Evolutionary conservation across 2,113 vertebrate genomes (phyloP), one percentile per base, ranked within the genome.

Genomic region (Elephas maximus): DNA sequence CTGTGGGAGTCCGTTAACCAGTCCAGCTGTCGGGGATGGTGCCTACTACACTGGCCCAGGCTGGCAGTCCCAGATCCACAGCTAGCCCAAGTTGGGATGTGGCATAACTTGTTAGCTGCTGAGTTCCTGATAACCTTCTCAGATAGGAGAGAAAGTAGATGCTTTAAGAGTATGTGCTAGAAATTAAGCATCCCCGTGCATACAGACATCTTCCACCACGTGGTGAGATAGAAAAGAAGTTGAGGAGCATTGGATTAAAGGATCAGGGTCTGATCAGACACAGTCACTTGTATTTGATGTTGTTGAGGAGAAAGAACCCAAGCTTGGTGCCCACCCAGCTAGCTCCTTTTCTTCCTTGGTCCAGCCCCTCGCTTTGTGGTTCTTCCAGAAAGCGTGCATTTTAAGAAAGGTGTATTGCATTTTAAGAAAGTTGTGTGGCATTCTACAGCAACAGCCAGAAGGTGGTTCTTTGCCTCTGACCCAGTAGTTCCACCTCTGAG

Each of bases 361-460:
- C 57, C 23, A 53, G n/a, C 28, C 57, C 79, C 18, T 15, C 57
- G 20, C 44, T 87, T 28, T n/a, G 11, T 8, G 57, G 26, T 23
- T 65, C 73, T 91, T 94, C 85, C 28, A 33, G 57, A 89, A 79
- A 63, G 12, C 57, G 17, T 93, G 6, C 51, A 37, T 85, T 94
- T 96, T 77, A 82, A 85, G 73, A 84, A 81, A 90, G 26, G 12
- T 74, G 4, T 74, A 85, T 88, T 90, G 76, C 85, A 65, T 85
- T 94, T 96, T 77, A 82, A 85, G 73, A 84, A 81, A 90, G 26
- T 9, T 74, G 4, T 74, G 85, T 88, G 88, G 76, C 85, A 65
- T 79, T 86, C 67, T 67, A 26, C 8, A 86, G 44, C 23, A n/a
- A 76, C n/a, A 63, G 87, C 65, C 71, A 90, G 85, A 96, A 88